A percentile compares a stretch with the other conserved stretches of the same genome.
These are phyloP conservation scores for Panthera tigris DNA, from an alignment of 2,113 vertebrate species.

Conservation along the genomic window DNA sequence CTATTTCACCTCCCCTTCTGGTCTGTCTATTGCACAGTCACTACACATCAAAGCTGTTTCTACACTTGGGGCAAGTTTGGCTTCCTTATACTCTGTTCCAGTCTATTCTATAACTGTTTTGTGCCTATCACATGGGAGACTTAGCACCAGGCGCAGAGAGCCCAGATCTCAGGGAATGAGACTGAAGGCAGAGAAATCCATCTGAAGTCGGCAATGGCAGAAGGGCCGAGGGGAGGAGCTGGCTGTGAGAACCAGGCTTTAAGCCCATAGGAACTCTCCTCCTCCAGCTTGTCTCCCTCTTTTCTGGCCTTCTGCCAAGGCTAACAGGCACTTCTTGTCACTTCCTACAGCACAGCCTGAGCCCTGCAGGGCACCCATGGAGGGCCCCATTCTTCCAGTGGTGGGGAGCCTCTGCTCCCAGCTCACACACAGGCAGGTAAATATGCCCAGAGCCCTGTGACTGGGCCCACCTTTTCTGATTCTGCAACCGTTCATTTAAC, in stretches of 20 bases:
- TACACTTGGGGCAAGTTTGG: background rate
- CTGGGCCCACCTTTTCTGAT: background rate
- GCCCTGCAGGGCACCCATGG: background rate
- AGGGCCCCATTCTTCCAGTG: too few species aligned
- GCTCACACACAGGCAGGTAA: background rate
- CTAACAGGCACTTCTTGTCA: background rate
- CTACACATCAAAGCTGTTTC: background rate
- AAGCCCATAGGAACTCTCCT: background rate
- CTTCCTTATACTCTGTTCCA: background rate
- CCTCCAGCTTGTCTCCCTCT: background rate
- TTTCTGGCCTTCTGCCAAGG: conserved; percentile 25
- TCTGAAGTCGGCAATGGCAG: background rate
- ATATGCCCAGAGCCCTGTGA: background rate
- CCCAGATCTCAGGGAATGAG: background rate
- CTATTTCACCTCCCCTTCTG: background rate
- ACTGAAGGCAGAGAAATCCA: background rate
- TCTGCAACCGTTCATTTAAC: background rate
- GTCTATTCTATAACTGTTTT: background rate
- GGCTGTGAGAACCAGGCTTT: background rate
- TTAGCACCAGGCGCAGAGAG: background rate
- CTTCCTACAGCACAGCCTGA: background rate
- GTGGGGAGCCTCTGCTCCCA: background rate
- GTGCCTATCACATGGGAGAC: background rate
- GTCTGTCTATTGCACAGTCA: background rate
- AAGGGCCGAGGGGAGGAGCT: background rate